Evolutionary conservation across 2,797 vertebrate species (phyloP).

Genomic region (Pseudopleuronectes americanus): DNA sequence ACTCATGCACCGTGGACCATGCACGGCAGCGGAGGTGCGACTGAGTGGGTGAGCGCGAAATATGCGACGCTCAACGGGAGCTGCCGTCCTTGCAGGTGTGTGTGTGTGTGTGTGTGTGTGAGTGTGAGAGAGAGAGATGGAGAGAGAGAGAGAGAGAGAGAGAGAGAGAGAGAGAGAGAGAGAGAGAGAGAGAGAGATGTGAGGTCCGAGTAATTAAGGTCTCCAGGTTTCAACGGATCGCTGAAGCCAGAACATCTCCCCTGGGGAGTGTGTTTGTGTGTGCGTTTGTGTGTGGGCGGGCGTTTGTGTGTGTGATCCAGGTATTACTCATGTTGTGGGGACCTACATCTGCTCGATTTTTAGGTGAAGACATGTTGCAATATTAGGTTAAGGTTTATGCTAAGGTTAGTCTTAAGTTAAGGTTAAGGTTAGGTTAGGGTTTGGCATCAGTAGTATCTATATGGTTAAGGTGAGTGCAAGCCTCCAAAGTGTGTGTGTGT

Average conservation of each 20-base stretch:
- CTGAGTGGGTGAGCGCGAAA: slow-evolving; percentile 47
- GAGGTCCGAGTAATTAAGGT: slow-evolving; percentile 61
- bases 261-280: not conserved
- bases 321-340: too few relatives aligned
- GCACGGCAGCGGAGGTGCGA: slow-evolving; percentile 50
- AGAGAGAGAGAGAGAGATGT: slow-evolving; percentile 5
- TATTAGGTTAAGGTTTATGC: too few relatives aligned
- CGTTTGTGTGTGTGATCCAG: too few relatives aligned
- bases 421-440: too few relatives aligned
- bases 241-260: slow-evolving; percentile 33
- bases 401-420: too few relatives aligned
- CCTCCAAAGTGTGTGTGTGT: too few relatives aligned
- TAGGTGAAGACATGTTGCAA: too few relatives aligned
- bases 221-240: slow-evolving; percentile 36
- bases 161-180: not conserved
- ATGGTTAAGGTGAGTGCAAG: too few relatives aligned
- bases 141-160: slow-evolving; percentile 3
- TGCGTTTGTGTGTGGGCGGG: too few relatives aligned
- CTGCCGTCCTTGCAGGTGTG: slow-evolving; percentile 47
- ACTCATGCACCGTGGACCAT: slow-evolving; percentile 48
- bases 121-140: slow-evolving; percentile 11
- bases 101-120: slow-evolving; percentile 20
- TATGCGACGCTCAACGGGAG: slow-evolving; percentile 44
- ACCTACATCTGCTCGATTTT: too few relatives aligned
- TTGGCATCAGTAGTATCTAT: too few relatives aligned